Conservation (phyloP, 2,113 vertebrate species). For the Opisthocomus hoazin region DNA sequence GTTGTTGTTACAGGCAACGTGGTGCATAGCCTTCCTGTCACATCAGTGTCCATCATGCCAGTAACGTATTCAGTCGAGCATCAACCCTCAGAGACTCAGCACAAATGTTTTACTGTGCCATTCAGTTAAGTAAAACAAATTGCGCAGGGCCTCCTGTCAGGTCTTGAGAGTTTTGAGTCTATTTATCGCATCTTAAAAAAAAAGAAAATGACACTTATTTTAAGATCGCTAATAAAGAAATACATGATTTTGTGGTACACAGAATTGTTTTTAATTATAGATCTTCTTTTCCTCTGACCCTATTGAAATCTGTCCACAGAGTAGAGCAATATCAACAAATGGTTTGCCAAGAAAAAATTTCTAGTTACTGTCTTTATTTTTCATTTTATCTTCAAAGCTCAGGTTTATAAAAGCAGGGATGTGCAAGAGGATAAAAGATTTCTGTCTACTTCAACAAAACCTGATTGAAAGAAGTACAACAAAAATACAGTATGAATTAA, state of each 20-base stretch:
- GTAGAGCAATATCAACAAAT: not conserved
- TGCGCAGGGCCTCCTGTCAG: not conserved
- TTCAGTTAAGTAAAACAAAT: not conserved
- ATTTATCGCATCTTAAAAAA: not conserved
- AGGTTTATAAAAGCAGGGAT: not conserved
- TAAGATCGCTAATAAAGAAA: not conserved
- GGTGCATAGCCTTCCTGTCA: not conserved
- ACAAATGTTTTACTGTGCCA: not conserved
- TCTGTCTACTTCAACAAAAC: not conserved
- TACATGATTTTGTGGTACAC: not conserved
- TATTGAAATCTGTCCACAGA: not conserved
- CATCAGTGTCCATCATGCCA: not conserved
- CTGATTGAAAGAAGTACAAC: not conserved
- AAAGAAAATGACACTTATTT: not conserved
- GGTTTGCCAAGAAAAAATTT: not conserved
- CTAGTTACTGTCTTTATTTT: not conserved
- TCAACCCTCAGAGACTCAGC: not conserved
- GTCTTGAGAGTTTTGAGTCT: not conserved
- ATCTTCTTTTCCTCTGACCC: not conserved
- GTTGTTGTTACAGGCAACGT: not conserved
- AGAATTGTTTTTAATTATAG: not conserved
- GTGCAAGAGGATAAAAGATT: not conserved
- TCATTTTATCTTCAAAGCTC: not conserved
- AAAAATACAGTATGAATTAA: not conserved
- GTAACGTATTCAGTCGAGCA: accelerated